A percentile compares a stretch with the other conserved stretches of the same genome.
phyloP scores from a whole-genome alignment of 2,797 vertebrate genomes.

The Poeciliopsis gracilis region DNA sequence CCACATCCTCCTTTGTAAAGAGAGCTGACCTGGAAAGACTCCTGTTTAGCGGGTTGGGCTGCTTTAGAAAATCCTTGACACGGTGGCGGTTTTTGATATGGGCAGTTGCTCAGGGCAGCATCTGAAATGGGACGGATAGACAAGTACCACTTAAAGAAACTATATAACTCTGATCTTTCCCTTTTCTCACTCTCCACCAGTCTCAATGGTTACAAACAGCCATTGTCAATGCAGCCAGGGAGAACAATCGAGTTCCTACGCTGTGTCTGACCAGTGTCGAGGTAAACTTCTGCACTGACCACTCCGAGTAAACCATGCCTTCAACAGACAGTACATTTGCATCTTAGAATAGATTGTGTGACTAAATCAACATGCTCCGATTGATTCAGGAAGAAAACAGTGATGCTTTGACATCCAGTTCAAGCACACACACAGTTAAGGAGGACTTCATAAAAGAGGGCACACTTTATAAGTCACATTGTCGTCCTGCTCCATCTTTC shows the following conservation, averaged over 20 bases:
- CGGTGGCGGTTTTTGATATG: not conserved
- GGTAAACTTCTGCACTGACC: slow-evolving; percentile 74
- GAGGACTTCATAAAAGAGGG: slow-evolving; percentile 5
- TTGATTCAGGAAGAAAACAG: slow-evolving; percentile 4
- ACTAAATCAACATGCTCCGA: slow-evolving; percentile 47
- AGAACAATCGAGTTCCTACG: slow-evolving; percentile 81
- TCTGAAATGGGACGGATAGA: not conserved
- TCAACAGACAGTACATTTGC: slow-evolving; percentile 54
- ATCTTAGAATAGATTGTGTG: slow-evolving; percentile 34
- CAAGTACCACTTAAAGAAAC: not conserved
- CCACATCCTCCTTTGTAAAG: not conserved
- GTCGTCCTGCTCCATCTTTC: slow-evolving; percentile 38
- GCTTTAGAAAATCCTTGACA: not conserved
- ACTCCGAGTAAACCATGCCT: slow-evolving; percentile 79
- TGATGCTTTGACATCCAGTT: not conserved
- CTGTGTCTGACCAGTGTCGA: slow-evolving; percentile 69
- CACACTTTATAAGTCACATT: slow-evolving; percentile 34
- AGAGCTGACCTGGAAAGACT: not conserved
- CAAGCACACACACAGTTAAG: not conserved
- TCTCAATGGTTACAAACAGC: slow-evolving; percentile 75
- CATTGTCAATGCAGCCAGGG: slow-evolving; percentile 74
- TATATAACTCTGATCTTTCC: slow-evolving; percentile 40
- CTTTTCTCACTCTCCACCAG: slow-evolving; percentile 62
- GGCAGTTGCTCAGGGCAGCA: not conserved
- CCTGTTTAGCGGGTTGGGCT: not conserved